Percentiles rank a stretch among this genome's conserved stretches.
Conservation (phyloP, 2,888 invertebrate genomes). For the Aspidapion aeneum region DNA sequence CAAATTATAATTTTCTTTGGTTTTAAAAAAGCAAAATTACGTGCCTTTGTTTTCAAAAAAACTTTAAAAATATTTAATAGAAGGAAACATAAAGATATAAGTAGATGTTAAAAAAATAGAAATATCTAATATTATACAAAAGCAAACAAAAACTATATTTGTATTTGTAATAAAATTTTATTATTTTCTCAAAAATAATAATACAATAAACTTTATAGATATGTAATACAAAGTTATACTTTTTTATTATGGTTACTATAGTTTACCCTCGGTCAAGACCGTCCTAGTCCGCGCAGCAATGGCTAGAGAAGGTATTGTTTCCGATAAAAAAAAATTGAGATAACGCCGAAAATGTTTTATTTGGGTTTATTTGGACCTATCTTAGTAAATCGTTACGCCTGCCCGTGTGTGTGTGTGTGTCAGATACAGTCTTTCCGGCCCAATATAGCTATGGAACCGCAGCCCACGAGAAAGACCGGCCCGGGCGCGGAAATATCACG, state of each 20-base stretch:
- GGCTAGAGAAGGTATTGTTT: no score
- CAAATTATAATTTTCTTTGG: constrained; percentile 21
- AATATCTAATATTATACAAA: constrained; percentile 24
- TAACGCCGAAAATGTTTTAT: no score
- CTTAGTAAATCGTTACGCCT: no score
- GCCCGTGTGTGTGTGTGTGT: no score
- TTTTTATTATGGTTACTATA: background rate
- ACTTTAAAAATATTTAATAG: no score
- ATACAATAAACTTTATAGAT: constrained; percentile 38
- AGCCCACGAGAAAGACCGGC: no score
- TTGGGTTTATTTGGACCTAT: no score
- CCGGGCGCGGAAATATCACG: no score
- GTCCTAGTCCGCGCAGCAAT: no score
- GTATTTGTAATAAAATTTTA: constrained; percentile 36
- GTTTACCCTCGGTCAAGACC: background rate
- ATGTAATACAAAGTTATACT: constrained; percentile 8
- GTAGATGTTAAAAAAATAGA: constrained; percentile 31
- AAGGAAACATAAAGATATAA: constrained; percentile 31
- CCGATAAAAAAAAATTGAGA: no score
- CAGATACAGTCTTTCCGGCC: no score
- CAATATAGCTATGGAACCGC: no score
- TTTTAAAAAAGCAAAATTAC: constrained; percentile 33
- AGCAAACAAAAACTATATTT: constrained; percentile 38
- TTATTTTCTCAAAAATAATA: constrained; percentile 39
- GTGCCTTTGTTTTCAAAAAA: constrained; percentile 43